Base-by-base conservation (phyloP, 2,797 vertebrate species). In the Momotus momota region DNA sequence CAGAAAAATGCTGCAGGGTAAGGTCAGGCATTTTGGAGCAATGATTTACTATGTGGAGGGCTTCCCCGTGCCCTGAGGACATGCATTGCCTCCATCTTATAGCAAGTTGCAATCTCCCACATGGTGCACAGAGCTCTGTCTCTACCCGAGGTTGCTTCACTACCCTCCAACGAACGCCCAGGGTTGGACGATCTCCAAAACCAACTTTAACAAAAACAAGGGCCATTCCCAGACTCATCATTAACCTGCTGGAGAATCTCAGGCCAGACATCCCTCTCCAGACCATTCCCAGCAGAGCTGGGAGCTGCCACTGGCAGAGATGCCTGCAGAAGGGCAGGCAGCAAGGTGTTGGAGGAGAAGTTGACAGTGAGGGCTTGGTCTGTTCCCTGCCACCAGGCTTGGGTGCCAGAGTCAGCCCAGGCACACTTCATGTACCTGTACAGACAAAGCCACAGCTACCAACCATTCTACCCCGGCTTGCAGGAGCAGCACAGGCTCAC, bases 11-110 rank as follows among this genome's bases (percentile, higher is more conserved):
- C 66, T 69, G 87, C 71, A 67, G 58, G 38, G 55, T 38, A 77
- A 90, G 69, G 80, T 85, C 91, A 86, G 75, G 31, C 38, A 33
- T 29, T 88, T 80, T 64, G 45, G 46, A 72, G 79, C 41, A 51
- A 35, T 40, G 61, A 81, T 83, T 92, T 92, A 46, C 41, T 43
- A 1, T 51, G 55, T 62, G 60, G 55, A 4, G 1, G 58, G n/a
- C 26, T 95, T 86, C 69, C 61, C 71, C 4, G 0, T 12, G 13
- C 48, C 51, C 71, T 0, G 1, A 61, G 69, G 51, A 65, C 29
- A n/a, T 6, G 33, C 38, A n/a, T 7, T 77, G 52, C 45, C 57
- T 88, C n/a, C 60, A 31, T 51, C 23, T 70, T 23, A 66, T 0
- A 88, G 51, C 60, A 77, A 2, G n/a, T 58, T 46, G 46, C 33